phyloP scores from a whole-genome alignment of 2,113 vertebrate species.

The Lontra canadensis region DNA sequence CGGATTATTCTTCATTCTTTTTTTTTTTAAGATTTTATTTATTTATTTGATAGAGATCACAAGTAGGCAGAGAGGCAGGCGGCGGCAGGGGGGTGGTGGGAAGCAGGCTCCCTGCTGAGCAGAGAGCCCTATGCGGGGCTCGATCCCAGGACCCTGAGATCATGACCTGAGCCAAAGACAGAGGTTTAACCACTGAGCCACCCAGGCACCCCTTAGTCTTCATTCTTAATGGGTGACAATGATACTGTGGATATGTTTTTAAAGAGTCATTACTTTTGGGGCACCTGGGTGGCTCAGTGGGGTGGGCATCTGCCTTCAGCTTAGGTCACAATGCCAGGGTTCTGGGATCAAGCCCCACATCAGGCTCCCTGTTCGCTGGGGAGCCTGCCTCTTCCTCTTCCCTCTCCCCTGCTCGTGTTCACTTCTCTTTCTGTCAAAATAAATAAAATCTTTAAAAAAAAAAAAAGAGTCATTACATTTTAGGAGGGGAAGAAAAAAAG shows the following conservation, averaged over 20 bases:
- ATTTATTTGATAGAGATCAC: too few relatives aligned
- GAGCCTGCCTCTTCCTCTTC: neutral
- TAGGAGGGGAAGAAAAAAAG: neutral
- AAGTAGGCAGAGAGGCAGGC: too few relatives aligned
- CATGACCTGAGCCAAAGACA: too few relatives aligned
- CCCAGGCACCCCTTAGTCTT: too few relatives aligned
- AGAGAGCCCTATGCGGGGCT: accelerated
- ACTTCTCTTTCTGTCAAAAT: neutral
- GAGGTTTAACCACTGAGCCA: too few relatives aligned
- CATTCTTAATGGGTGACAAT: neutral
- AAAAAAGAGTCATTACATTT: neutral
- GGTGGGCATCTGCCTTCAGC: neutral
- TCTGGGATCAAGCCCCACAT: neutral
- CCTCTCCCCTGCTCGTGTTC: neutral
- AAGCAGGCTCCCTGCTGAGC: too few relatives aligned
- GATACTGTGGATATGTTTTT: neutral
- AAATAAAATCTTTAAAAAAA: neutral
- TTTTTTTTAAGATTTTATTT: too few relatives aligned
- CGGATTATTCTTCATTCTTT: neutral
- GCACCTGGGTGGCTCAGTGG: neutral
- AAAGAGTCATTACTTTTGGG: neutral
- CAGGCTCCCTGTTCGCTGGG: neutral
- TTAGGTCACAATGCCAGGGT: neutral
- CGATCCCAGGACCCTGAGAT: too few relatives aligned
- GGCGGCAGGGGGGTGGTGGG: accelerated